Evolutionary conservation across 2,113 vertebrate genomes (phyloP).

Genomic region (Damaliscus lunatus): DNA sequence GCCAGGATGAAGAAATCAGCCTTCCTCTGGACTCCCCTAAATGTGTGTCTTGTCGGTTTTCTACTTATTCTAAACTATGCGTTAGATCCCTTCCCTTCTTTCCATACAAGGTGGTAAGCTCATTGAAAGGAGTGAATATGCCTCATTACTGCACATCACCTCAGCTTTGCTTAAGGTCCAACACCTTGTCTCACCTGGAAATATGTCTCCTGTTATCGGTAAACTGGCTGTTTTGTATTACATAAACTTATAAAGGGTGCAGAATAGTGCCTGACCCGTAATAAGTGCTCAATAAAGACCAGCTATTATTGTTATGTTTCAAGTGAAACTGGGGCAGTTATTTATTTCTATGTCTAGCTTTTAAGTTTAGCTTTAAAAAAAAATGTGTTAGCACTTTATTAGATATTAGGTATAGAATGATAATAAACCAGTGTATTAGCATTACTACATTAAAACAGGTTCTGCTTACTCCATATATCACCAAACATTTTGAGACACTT

Average conservation of each 20-base stretch:
- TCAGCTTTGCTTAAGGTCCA: neutral
- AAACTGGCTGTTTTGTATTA: neutral
- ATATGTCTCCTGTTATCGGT: neutral
- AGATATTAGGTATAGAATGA: neutral
- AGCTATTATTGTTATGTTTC: neutral
- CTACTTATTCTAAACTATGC: neutral
- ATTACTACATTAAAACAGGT: neutral
- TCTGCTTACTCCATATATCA: neutral
- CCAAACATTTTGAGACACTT: neutral
- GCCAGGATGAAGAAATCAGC: neutral
- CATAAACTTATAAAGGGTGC: neutral
- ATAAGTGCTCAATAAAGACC: neutral
- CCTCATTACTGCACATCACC: neutral
- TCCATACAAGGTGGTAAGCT: neutral
- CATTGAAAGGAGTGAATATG: neutral
- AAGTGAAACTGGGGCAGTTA: neutral
- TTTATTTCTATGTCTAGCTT: slow-evolving; percentile 22
- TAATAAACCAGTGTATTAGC: neutral
- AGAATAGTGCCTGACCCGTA: neutral
- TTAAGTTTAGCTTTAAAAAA: neutral
- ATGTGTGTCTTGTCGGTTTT: neutral
- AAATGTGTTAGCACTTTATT: neutral
- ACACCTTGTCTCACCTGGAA: neutral
- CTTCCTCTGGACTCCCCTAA: neutral
- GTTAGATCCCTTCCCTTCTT: neutral